These are phyloP conservation scores for Porites australiensis DNA, from an alignment of 64 coral and sea anemone species.

Conservation along the genomic window DNA sequence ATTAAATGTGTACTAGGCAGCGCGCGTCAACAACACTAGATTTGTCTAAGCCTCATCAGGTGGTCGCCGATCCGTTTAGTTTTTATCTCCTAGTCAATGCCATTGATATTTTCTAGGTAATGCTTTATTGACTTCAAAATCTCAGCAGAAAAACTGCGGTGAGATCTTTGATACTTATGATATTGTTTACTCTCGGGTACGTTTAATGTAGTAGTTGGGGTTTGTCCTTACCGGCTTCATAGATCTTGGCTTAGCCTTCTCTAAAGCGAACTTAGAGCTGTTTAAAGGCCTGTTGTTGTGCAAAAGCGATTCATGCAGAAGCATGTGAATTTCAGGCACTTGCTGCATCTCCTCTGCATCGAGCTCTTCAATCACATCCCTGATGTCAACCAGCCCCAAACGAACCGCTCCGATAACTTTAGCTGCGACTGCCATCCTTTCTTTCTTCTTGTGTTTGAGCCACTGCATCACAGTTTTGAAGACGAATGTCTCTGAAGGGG, in stretches of 20 bases:
- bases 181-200: too few relatives aligned
- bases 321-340: neutral
- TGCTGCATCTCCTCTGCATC: neutral
- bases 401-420: constrained; percentile 7
- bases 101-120: too few relatives aligned
- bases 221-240: neutral
- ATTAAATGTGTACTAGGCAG: too few relatives aligned
- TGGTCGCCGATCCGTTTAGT: too few relatives aligned
- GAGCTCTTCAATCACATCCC: neutral
- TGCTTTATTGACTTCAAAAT: too few relatives aligned
- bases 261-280: neutral
- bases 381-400: constrained; percentile 1
- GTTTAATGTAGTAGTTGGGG: neutral
- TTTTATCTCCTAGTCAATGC: too few relatives aligned
- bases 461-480: constrained; percentile 14
- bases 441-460: constrained; percentile 7
- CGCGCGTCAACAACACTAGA: too few relatives aligned
- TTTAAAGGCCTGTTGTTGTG: neutral
- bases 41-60: too few relatives aligned
- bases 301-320: neutral
- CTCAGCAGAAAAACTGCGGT: too few relatives aligned
- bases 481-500: constrained; percentile 9
- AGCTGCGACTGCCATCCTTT: constrained; percentile 4
- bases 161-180: too few relatives aligned
- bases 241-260: neutral